Conservation (phyloP, 2,797 vertebrate species). For the Eutrigla gurnardus region DNA sequence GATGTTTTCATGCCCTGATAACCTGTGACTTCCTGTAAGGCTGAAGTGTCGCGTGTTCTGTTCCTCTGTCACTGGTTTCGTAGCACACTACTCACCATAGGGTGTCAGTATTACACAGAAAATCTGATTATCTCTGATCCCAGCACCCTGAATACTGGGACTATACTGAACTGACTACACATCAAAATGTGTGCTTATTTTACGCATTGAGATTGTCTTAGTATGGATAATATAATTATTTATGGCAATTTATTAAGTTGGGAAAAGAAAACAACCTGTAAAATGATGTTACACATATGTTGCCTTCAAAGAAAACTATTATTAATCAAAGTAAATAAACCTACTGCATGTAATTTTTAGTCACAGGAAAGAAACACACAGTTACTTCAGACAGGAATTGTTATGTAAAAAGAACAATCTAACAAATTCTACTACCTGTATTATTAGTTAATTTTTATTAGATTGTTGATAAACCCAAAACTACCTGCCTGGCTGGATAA, state of each 20-base stretch:
- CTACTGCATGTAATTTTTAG: not conserved
- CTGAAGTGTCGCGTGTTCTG: not conserved
- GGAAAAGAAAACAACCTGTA: not conserved
- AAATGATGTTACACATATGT: not conserved
- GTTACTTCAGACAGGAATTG: not conserved
- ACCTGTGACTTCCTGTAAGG: conserved; percentile 6
- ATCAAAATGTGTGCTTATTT: not conserved
- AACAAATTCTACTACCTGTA: not conserved
- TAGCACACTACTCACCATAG: conserved; percentile 28
- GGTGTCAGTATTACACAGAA: conserved; percentile 57
- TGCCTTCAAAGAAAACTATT: not conserved
- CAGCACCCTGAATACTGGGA: not conserved
- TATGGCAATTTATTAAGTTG: not conserved
- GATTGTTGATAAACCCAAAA: not conserved
- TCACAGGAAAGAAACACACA: not conserved
- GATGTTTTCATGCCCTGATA: not conserved
- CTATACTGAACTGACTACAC: not conserved
- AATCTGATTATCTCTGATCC: not conserved
- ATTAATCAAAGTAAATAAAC: not conserved
- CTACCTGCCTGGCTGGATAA: not conserved
- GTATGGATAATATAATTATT: not conserved
- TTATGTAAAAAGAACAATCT: not conserved
- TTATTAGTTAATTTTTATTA: not conserved
- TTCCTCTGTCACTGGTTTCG: not conserved
- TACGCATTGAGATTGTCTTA: not conserved